Evolutionary conservation across 2,888 invertebrate genomes (phyloP).

Genomic region (Marronus borbonicus): DNA sequence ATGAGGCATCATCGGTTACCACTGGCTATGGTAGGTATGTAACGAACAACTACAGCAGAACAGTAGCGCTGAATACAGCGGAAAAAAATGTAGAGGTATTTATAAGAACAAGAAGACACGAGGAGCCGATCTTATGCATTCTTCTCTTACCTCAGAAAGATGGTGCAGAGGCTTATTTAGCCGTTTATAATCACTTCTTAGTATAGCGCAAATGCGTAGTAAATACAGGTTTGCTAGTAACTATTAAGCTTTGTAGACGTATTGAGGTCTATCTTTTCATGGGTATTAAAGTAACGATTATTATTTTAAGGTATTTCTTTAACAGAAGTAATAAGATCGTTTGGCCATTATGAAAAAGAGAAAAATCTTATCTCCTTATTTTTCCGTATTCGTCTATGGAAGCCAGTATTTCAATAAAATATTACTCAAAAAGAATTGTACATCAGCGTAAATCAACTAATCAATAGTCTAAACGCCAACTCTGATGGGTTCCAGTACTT

Average conservation of each 20-base stretch:
- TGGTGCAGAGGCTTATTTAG: neutral
- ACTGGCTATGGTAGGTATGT: neutral
- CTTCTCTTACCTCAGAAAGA: constrained; percentile 16
- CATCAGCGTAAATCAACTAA: too few relatives aligned
- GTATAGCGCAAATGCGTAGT: neutral
- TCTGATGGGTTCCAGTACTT: too few relatives aligned
- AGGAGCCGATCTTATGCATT: constrained; percentile 8
- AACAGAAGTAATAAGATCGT: too few relatives aligned
- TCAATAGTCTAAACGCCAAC: too few relatives aligned
- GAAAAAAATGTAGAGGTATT: neutral
- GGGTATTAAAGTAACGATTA: too few relatives aligned
- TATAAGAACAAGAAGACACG: constrained; percentile 15
- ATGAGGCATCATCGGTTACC: neutral
- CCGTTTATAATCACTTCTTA: neutral
- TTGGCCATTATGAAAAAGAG: too few relatives aligned
- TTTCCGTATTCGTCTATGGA: too few relatives aligned
- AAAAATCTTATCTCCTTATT: too few relatives aligned
- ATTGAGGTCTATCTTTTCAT: too few relatives aligned
- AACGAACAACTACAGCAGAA: constrained; percentile 1
- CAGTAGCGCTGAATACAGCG: neutral
- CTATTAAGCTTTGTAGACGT: neutral
- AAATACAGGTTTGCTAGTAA: constrained; percentile 4
- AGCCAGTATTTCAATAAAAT: too few relatives aligned
- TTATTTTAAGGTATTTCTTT: too few relatives aligned
- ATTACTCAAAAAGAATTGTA: too few relatives aligned